These are phyloP conservation scores for Palythoa grandiflora DNA, from an alignment of 92 coral and sea anemone species.

Conservation along the genomic window DNA sequence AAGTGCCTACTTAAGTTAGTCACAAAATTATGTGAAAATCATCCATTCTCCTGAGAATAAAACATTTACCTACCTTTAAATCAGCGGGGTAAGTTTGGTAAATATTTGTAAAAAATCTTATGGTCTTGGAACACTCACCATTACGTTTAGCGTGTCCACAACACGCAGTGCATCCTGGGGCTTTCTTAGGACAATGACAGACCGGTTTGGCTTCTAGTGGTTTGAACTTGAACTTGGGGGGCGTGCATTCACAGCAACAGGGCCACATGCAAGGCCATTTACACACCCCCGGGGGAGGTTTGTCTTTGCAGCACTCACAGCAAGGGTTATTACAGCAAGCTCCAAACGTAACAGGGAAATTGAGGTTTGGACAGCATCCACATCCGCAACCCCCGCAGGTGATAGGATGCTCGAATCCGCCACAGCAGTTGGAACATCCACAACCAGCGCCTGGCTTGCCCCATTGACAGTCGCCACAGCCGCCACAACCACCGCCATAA, in stretches of 20 bases:
- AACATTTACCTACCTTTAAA: neutral
- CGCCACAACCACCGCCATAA: conserved; percentile 50
- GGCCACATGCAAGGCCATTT: conserved; percentile 99
- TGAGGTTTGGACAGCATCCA: conserved; percentile 62
- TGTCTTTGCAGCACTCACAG: conserved; percentile 80
- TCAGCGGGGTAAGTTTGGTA: too few relatives aligned
- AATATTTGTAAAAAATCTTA: too few relatives aligned
- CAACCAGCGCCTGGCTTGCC: conserved; percentile 55
- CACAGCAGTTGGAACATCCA: conserved; percentile 65
- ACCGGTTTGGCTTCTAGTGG: conserved; percentile 90
- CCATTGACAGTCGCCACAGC: conserved; percentile 23
- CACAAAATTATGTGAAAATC: too few relatives aligned
- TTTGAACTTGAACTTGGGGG: neutral
- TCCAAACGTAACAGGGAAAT: conserved; percentile 76
- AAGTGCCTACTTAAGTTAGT: too few relatives aligned
- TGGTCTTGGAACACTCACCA: neutral
- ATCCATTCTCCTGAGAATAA: neutral
- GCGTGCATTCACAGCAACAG: conserved; percentile 91
- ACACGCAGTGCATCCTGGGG: conserved; percentile 70
- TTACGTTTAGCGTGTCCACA: conserved; percentile 52
- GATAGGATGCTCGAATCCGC: conserved; percentile 70
- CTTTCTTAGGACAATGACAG: conserved; percentile 84
- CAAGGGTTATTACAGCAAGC: conserved; percentile 77
- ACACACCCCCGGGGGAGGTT: conserved; percentile 85
- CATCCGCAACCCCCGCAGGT: conserved; percentile 68